Percentiles rank a stretch among this genome's conserved stretches.
Evolutionary conservation across 2,888 invertebrate species (phyloP).

Genomic region (Eupithecia centaureata): DNA sequence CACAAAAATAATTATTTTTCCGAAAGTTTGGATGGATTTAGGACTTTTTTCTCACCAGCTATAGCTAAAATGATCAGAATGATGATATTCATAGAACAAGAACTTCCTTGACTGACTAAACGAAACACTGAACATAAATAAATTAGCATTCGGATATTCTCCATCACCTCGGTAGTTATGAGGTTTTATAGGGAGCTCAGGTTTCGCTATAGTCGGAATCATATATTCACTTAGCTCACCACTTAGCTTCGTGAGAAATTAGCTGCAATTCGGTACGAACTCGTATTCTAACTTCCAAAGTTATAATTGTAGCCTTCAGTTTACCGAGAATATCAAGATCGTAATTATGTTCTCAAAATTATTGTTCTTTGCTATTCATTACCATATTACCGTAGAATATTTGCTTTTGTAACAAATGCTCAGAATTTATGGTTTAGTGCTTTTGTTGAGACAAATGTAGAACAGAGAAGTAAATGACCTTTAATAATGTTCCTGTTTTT

Average conservation of each 20-base stretch:
- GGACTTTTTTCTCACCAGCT: neutral
- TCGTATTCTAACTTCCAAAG: constrained; percentile 20
- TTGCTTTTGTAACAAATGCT: constrained; percentile 34
- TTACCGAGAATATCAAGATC: constrained; percentile 38
- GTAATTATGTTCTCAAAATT: constrained; percentile 36
- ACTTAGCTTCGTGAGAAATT: constrained; percentile 21
- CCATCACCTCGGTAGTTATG: constrained; percentile 12
- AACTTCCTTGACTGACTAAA: neutral
- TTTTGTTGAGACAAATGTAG: constrained; percentile 41
- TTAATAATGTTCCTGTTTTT: constrained; percentile 29
- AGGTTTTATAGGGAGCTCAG: constrained; percentile 7
- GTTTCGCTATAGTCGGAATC: constrained; percentile 15
- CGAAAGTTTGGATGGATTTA: neutral
- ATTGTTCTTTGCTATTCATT: constrained; percentile 40
- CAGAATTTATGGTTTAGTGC: constrained; percentile 36
- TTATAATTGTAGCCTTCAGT: constrained; percentile 33
- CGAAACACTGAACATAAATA: neutral
- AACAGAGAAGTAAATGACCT: constrained; percentile 31
- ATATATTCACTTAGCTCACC: constrained; percentile 14
- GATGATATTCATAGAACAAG: neutral
- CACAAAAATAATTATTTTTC: neutral
- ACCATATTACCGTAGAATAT: constrained; percentile 38
- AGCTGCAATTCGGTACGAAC: constrained; percentile 3
- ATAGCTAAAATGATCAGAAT: neutral
- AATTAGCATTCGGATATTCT: constrained; percentile 7